Percentiles rank a stretch among this genome's conserved stretches.
phyloP scores from a whole-genome alignment of 2,797 vertebrate species.

The Megaceryle alcyon region DNA sequence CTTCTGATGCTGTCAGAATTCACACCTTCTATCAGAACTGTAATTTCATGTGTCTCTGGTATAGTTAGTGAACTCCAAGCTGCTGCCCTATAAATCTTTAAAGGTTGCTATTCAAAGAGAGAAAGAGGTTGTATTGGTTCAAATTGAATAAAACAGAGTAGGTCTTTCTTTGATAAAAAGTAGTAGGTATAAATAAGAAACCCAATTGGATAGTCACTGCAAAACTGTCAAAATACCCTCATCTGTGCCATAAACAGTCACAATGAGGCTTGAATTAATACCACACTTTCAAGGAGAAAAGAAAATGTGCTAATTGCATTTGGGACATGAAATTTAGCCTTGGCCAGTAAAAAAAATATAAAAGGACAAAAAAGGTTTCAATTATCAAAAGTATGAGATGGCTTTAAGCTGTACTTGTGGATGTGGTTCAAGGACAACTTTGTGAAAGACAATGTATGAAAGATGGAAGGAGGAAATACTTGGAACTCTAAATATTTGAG shows the following conservation, averaged over 20 bases:
- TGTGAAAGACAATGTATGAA: background rate
- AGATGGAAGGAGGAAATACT: background rate
- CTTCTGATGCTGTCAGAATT: constrained; percentile 67
- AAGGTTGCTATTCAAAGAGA: constrained; percentile 57
- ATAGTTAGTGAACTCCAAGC: constrained; percentile 68
- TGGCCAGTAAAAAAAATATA: background rate
- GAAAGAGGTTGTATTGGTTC: constrained; percentile 2
- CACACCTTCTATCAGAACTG: constrained; percentile 68
- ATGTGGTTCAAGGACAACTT: background rate
- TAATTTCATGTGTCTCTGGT: constrained; percentile 65
- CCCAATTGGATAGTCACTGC: background rate
- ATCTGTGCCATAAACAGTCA: background rate
- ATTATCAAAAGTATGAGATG: background rate
- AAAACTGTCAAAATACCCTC: constrained; percentile 12
- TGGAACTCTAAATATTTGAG: background rate
- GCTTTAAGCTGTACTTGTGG: background rate
- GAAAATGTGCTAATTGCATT: constrained; percentile 9
- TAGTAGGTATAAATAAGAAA: constrained; percentile 11
- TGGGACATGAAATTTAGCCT: background rate
- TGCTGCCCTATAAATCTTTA: constrained; percentile 70
- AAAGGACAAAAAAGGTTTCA: background rate
- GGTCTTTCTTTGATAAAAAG: background rate
- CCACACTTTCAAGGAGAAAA: background rate
- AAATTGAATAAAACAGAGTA: background rate
- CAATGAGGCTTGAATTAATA: background rate